Evolutionary conservation across 2,888 invertebrate species (phyloP).

Genomic region (Lepidochrysops patricia): DNA sequence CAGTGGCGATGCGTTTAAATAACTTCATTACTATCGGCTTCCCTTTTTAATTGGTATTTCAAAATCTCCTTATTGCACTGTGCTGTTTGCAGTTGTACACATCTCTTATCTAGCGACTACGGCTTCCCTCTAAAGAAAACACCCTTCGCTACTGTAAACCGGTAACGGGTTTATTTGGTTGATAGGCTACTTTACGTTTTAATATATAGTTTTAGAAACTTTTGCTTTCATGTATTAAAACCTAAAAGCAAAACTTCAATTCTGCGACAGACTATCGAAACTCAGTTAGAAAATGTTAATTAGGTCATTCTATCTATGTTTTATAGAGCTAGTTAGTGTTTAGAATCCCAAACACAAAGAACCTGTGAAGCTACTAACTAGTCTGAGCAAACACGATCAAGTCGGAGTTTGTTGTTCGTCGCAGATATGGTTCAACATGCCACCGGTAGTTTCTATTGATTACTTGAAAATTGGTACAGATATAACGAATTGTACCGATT

Average conservation of each 20-base stretch:
- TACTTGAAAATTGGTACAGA: background rate
- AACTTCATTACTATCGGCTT: too few relatives aligned
- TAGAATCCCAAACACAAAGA: slow-evolving; percentile 62
- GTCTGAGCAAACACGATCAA: slow-evolving; percentile 57
- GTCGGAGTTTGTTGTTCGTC: slow-evolving; percentile 58
- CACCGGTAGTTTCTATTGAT: background rate
- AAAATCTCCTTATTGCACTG: too few relatives aligned
- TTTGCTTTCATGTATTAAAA: background rate
- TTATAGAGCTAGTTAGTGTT: slow-evolving; percentile 60
- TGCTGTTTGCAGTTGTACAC: too few relatives aligned
- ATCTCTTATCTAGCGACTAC: too few relatives aligned
- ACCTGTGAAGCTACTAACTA: slow-evolving; percentile 62
- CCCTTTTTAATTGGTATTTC: too few relatives aligned
- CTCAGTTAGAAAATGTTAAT: slow-evolving; percentile 14
- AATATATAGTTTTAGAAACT: too few relatives aligned
- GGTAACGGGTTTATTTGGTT: background rate
- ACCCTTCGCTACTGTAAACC: too few relatives aligned
- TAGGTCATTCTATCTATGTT: slow-evolving; percentile 20
- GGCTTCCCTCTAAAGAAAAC: too few relatives aligned
- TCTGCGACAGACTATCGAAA: slow-evolving; percentile 34
- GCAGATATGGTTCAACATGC: slow-evolving; percentile 57
- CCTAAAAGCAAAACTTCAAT: background rate
- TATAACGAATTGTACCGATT: too few relatives aligned
- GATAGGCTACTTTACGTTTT: too few relatives aligned
- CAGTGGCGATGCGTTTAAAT: too few relatives aligned